These are phyloP conservation scores for Calliopsis andreniformis DNA, from an alignment of 1,140 invertebrate genomes.

Conservation along the genomic window DNA sequence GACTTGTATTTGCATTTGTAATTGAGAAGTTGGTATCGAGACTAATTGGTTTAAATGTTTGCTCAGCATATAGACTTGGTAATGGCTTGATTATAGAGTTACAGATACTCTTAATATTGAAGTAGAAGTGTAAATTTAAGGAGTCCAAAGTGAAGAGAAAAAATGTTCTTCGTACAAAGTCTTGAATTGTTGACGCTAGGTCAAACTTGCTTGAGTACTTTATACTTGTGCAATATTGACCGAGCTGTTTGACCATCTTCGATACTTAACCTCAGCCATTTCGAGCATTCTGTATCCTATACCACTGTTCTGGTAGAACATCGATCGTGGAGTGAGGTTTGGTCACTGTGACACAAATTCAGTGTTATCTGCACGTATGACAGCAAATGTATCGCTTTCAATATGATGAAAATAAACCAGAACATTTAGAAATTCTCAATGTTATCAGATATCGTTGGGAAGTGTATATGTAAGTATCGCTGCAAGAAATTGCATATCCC, in stretches of 20 bases:
- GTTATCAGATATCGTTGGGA: no score
- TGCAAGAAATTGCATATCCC: no score
- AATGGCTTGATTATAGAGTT: no score
- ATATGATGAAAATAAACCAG: background rate
- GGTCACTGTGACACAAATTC: background rate
- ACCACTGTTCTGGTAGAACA: conserved; percentile 14
- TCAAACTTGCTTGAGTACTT: conserved; percentile 32
- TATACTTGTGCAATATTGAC: background rate
- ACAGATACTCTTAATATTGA: no score
- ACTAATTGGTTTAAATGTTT: no score
- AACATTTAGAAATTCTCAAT: background rate
- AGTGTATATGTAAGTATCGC: no score
- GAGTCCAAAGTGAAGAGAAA: no score
- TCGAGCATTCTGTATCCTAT: conserved; percentile 31
- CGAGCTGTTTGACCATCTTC: conserved; percentile 37
- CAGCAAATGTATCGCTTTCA: no score
- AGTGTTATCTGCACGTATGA: conserved; percentile 1
- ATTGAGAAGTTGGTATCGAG: no score
- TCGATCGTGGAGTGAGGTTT: conserved; percentile 24
- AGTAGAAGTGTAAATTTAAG: no score
- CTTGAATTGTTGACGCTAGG: background rate
- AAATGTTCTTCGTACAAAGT: background rate
- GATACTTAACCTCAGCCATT: conserved; percentile 37
- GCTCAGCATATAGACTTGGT: no score
- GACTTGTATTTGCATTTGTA: no score